Conservation (phyloP, 2,888 invertebrate genomes). For the Venusia cambrica region DNA sequence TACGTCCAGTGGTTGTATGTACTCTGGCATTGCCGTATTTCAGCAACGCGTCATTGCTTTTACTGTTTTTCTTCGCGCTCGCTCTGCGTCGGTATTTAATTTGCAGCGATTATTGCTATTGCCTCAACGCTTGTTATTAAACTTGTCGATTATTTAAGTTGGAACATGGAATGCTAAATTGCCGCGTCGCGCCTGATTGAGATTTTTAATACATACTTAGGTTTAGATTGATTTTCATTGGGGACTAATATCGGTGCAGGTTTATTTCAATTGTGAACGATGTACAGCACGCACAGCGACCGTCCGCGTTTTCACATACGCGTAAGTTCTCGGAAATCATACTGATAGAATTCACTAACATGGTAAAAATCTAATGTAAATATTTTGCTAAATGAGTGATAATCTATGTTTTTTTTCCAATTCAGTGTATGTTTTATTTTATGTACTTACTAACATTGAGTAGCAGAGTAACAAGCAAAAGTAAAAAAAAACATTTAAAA, state of each 20-base stretch:
- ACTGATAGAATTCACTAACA: not conserved
- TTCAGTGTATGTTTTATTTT: too few species aligned
- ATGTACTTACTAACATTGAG: too few species aligned
- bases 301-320: constrained; percentile 51
- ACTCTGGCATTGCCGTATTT: constrained; percentile 40
- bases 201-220: constrained; percentile 47
- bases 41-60: constrained; percentile 53
- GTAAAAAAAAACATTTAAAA: too few species aligned
- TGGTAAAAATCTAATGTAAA: too few species aligned
- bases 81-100: constrained; percentile 65
- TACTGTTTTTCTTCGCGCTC: constrained; percentile 64
- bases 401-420: too few species aligned
- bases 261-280: constrained; percentile 58
- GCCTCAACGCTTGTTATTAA: constrained; percentile 72
- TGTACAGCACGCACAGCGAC: constrained; percentile 56
- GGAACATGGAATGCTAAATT: constrained; percentile 71
- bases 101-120: constrained; percentile 70
- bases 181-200: constrained; percentile 66
- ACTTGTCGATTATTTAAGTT: constrained; percentile 77
- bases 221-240: constrained; percentile 61
- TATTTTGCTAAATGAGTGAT: too few species aligned
- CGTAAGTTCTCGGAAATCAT: constrained; percentile 44
- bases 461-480: too few species aligned
- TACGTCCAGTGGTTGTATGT: constrained; percentile 7
- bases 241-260: constrained; percentile 52